Percentiles rank a stretch among this genome's conserved stretches.
Conservation (phyloP, 2,797 vertebrate genomes). For the Lates japonicus region DNA sequence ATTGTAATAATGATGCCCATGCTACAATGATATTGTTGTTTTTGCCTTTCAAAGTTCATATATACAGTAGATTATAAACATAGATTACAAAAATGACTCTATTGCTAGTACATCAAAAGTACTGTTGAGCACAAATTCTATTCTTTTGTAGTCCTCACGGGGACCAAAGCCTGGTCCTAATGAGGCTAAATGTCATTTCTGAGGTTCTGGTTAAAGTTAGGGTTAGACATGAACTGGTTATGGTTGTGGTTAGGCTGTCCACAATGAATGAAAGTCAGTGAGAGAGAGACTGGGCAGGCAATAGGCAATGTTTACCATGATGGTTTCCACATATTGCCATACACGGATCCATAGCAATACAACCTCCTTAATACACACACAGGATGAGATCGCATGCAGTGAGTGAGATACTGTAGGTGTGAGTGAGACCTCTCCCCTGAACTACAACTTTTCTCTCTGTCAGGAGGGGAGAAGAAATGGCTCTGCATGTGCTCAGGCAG, state of each 20-base stretch:
- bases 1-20: no score
- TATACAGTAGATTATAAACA: no score
- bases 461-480: neutral
- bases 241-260: no score
- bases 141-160: neutral
- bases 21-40: no score
- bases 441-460: neutral
- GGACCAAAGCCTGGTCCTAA: no score
- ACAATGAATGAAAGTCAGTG: neutral
- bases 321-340: neutral
- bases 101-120: neutral
- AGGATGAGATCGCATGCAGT: neutral
- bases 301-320: conserved; percentile 10
- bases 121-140: neutral
- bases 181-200: no score
- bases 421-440: neutral
- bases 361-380: neutral
- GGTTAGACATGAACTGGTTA: no score
- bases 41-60: no score
- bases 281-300: neutral
- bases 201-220: no score
- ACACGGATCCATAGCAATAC: conserved; percentile 32
- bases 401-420: neutral
- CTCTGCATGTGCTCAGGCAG: neutral
- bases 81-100: no score